A percentile compares a stretch with the other conserved stretches of the same genome.
phyloP scores from a whole-genome alignment of 2,888 invertebrate species.

The Amitus sp. region DNA sequence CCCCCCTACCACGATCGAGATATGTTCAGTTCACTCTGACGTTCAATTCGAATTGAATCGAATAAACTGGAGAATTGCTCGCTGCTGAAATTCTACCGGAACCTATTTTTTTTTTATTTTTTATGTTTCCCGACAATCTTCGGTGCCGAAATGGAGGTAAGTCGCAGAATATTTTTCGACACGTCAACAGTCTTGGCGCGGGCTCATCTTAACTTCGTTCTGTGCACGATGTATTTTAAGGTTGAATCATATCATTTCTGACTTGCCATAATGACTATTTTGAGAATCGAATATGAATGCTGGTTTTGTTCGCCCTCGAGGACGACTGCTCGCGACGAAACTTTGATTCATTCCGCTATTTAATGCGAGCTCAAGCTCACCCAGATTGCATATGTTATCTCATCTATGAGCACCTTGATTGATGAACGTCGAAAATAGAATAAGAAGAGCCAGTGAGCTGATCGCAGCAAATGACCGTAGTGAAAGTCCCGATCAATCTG shows the following conservation, averaged over 20 bases:
- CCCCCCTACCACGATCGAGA: too few relatives aligned
- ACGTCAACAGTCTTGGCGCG: background rate
- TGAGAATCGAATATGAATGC: background rate
- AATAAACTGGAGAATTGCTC: background rate
- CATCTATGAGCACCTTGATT: background rate
- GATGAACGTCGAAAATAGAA: background rate
- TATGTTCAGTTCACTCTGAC: too few relatives aligned
- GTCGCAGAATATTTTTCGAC: background rate
- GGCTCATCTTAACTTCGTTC: too few relatives aligned
- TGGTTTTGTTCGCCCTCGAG: background rate
- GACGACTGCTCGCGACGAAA: background rate
- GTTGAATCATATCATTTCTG: background rate
- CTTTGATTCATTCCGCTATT: background rate
- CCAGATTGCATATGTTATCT: slow-evolving; percentile 6
- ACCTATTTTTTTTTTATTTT: slow-evolving; percentile 8
- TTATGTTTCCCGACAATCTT: slow-evolving; percentile 1
- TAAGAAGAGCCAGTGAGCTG: background rate
- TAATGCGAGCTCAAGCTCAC: too few relatives aligned
- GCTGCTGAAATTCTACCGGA: slow-evolving; percentile 1
- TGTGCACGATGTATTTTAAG: background rate
- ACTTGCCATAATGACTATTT: too few relatives aligned
- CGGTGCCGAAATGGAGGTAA: slow-evolving; percentile 8
- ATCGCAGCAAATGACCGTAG: background rate
- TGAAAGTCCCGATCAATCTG: background rate
- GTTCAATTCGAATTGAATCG: too few relatives aligned